A percentile compares a stretch with the other conserved stretches of the same genome.
Conservation (phyloP, 2,797 vertebrate genomes). For the Sebastes kiyomatsui region DNA sequence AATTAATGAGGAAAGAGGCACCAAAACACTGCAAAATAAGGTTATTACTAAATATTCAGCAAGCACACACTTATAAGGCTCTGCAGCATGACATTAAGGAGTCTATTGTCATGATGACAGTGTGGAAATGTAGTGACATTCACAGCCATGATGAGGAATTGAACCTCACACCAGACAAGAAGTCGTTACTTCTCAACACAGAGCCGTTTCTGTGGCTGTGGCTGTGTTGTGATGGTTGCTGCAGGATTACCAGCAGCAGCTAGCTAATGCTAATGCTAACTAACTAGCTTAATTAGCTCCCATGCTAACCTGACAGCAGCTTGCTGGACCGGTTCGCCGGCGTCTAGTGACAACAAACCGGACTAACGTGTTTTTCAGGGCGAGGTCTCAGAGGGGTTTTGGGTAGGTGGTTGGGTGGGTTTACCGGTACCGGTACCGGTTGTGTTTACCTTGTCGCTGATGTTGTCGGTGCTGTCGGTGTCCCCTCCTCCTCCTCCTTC, state of each 20-base stretch:
- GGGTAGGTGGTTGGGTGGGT: too few relatives aligned
- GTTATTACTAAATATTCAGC: too few relatives aligned
- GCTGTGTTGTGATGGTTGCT: background rate
- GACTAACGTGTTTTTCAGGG: slow-evolving; percentile 8
- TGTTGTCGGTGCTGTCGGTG: slow-evolving; percentile 76
- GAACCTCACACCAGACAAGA: background rate
- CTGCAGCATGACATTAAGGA: background rate
- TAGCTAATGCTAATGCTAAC: slow-evolving; percentile 14
- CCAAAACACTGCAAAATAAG: too few relatives aligned
- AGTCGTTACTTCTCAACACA: background rate
- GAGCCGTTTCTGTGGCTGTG: accelerated
- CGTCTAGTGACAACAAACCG: background rate
- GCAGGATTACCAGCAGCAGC: slow-evolving; percentile 27
- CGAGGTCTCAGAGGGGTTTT: background rate
- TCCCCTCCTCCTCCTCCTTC: slow-evolving; percentile 55
- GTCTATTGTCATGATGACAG: background rate
- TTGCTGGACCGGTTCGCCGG: background rate
- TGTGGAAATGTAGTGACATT: background rate
- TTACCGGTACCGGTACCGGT: accelerated
- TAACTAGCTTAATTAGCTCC: slow-evolving; percentile 34
- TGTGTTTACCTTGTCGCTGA: slow-evolving; percentile 79
- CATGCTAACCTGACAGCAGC: slow-evolving; percentile 29
- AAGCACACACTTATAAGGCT: too few relatives aligned
- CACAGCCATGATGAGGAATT: background rate
- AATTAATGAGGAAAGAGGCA: background rate